These are phyloP conservation scores for Latrodectus geometricus DNA, from an alignment of 1,140 invertebrate species.

Conservation along the genomic window DNA sequence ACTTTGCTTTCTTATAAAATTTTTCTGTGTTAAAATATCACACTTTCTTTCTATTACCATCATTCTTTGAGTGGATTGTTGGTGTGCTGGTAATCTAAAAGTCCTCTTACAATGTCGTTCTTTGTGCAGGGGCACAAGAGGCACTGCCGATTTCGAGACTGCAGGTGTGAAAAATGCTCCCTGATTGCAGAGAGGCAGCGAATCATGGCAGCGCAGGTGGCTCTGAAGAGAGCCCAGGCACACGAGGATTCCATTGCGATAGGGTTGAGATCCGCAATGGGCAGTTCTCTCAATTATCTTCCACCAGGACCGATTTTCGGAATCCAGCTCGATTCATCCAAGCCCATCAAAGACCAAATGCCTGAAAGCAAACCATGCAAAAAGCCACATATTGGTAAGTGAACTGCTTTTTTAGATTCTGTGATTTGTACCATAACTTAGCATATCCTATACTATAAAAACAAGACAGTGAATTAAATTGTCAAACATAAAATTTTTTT, in stretches of 20 bases:
- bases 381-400: not conserved
- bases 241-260: conserved; percentile 96
- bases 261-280: conserved; percentile 89
- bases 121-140: conserved; percentile 83
- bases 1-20: no score
- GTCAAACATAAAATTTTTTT: no score
- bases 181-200: conserved; percentile 94
- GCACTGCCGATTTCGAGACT: conserved; percentile 88
- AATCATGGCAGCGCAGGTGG: conserved; percentile 87
- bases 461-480: no score
- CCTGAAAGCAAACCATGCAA: not conserved
- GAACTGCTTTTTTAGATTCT: not conserved
- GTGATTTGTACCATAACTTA: not conserved
- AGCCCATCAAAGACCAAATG: not conserved
- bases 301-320: conserved; percentile 93
- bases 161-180: conserved; percentile 88
- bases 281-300: conserved; percentile 79
- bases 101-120: no score
- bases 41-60: no score
- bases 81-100: no score
- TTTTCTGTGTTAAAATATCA: no score
- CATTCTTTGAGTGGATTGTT: no score
- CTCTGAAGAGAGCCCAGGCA: conserved; percentile 94
- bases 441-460: no score
- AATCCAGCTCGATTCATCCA: conserved; percentile 67